Base-by-base conservation (phyloP, 2,888 invertebrate species). In the Nymphalis polychloros region DNA sequence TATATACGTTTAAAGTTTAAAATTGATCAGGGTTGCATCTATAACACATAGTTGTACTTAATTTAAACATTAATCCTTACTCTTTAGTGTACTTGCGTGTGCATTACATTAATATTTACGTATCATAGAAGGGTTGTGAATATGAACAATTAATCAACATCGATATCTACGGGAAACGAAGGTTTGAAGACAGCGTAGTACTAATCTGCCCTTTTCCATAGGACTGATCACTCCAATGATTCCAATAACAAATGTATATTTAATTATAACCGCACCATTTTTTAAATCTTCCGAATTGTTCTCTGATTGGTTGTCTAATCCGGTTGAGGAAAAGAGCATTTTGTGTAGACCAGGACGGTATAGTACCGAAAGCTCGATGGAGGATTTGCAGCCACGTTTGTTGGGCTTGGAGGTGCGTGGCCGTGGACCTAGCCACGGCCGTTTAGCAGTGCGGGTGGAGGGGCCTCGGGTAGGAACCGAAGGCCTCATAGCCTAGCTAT, bases 401-500 rank as follows among this genome's bases (percentile, higher is more conserved):
- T 59, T 19, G 73, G 75, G 76, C 72, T 76, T 69, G 75, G 72
- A 76, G 77, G 71, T 69, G 73, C 75, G 80, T 66, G 75, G 72
- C 75, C 77, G 74, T 19, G 62, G 52, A 62, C 71, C 72, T 63
- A 41, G 57, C 57, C 35, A 19, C 64, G 73, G 72, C 74, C 81
- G 77, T 76, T 81, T 87, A 92, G 89, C 91, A 92, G 91, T 92
- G 92, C 87, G 91, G 92, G 82, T 92, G 90, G 74, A 92, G 81
- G 80, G 92, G 91, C 91, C 89, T 90, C 83, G 91, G 89, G 81
- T 89, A 90, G 69, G 87, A 76, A 73, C 92, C 92, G 87, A 89
- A 92, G 92, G 88, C 92, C 88, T 91, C 90, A 73, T 85, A 82
- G 89, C 87, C 86, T 87, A 90, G 94, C 96, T 97, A 97, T 95